These are phyloP conservation scores for Himalopsyche japonica DNA, from an alignment of 2,888 invertebrate species.

Conservation along the genomic window DNA sequence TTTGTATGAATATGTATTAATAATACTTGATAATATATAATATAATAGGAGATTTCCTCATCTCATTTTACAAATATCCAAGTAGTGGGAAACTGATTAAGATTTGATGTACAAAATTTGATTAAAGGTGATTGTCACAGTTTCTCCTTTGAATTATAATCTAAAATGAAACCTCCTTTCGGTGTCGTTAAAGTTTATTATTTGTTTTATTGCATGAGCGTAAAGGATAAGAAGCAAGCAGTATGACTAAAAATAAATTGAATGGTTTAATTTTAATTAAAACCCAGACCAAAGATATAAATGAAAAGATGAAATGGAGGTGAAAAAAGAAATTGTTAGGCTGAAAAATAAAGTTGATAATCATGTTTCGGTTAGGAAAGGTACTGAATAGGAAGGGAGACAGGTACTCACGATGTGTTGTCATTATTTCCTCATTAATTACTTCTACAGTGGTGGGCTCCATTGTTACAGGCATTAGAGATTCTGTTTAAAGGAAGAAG, in stretches of 20 bases:
- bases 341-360: neutral
- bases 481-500: slow-evolving; percentile 31
- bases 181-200: neutral
- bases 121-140: neutral
- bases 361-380: neutral
- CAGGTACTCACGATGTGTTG: slow-evolving; percentile 39
- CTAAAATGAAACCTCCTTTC: neutral
- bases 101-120: neutral
- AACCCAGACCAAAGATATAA: slow-evolving; percentile 10
- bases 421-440: slow-evolving; percentile 24
- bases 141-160: neutral
- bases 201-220: neutral
- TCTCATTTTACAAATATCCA: too few relatives aligned
- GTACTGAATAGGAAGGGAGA: slow-evolving; percentile 13
- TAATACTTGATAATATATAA: too few relatives aligned
- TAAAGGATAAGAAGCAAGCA: neutral
- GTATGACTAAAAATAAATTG: neutral
- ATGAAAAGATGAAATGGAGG: neutral
- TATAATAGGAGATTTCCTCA: too few relatives aligned
- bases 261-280: neutral
- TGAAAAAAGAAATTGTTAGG: neutral
- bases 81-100: neutral
- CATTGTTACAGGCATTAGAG: slow-evolving; percentile 25
- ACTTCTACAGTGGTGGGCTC: slow-evolving; percentile 24
- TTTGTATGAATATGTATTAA: too few relatives aligned